phyloP scores from a whole-genome alignment of 1,140 invertebrate genomes.

The Antheraea mylitta region DNA sequence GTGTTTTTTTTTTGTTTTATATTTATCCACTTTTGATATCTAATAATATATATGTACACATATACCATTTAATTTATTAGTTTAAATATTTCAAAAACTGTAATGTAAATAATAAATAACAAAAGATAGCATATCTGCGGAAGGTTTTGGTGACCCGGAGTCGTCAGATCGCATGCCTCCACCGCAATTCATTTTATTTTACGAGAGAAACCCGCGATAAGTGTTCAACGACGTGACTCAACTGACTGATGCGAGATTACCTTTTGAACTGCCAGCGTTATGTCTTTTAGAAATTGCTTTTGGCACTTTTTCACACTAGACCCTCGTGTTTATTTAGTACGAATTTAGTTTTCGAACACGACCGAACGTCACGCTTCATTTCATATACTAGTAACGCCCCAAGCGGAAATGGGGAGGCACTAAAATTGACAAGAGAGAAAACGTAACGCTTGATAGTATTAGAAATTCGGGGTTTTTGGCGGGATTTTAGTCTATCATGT shows the following conservation, averaged over 20 bases:
- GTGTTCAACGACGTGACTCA: constrained; percentile 16
- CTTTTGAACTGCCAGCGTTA: constrained; percentile 16
- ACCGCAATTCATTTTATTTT: constrained; percentile 22
- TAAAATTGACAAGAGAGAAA: too few species aligned
- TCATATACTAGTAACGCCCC: too few species aligned
- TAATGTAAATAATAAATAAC: background rate
- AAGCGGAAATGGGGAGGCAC: too few species aligned
- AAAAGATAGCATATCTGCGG: background rate
- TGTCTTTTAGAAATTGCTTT: constrained; percentile 4
- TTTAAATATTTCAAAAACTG: background rate
- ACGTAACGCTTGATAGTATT: too few species aligned
- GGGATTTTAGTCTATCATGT: too few species aligned
- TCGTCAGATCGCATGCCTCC: constrained; percentile 4
- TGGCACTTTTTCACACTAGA: background rate
- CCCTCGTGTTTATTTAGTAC: background rate
- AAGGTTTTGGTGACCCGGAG: background rate
- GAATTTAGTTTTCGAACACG: too few species aligned
- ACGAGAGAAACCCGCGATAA: constrained; percentile 19
- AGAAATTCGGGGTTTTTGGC: too few species aligned
- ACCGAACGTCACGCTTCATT: background rate
- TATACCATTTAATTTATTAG: too few species aligned
- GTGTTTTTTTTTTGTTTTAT: too few species aligned
- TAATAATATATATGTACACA: too few species aligned
- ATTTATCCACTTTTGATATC: too few species aligned
- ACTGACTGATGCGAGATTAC: constrained; percentile 16